phyloP scores from a whole-genome alignment of 1,140 invertebrate species.

The Hestina assimilis region DNA sequence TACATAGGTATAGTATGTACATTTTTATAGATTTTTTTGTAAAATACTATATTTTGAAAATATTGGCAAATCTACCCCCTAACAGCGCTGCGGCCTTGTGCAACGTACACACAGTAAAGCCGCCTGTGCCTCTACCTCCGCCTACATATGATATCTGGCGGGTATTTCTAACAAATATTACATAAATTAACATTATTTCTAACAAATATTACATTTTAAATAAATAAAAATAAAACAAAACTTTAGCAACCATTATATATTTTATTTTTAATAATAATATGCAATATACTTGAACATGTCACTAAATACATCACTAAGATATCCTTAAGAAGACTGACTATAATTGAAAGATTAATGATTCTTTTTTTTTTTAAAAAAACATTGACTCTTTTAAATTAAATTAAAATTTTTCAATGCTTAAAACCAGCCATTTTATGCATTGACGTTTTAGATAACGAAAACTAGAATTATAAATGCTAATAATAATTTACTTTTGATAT shows the following conservation, averaged over 20 bases:
- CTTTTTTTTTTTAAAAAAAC: not conserved
- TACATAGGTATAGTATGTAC: no score
- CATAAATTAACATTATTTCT: not conserved
- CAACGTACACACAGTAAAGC: no score
- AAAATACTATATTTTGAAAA: no score
- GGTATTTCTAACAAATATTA: not conserved
- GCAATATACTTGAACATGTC: slow-evolving; percentile 1
- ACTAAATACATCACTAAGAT: not conserved
- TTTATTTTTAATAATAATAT: slow-evolving; percentile 4
- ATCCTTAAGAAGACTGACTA: not conserved
- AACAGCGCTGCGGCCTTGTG: no score
- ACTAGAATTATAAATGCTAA: not conserved
- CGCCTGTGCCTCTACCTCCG: no score
- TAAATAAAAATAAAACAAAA: not conserved
- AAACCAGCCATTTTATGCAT: slow-evolving; percentile 17
- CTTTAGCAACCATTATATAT: slow-evolving; percentile 5
- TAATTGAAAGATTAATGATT: not conserved
- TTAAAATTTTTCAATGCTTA: not conserved
- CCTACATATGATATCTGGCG: not conserved
- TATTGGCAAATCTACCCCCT: no score
- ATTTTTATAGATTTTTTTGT: no score
- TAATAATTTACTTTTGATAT: not conserved
- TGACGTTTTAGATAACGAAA: not conserved
- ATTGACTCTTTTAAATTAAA: not conserved
- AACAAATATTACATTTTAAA: not conserved